phyloP scores from a whole-genome alignment of 2,888 invertebrate genomes.

The Tetheella fluctuosa region DNA sequence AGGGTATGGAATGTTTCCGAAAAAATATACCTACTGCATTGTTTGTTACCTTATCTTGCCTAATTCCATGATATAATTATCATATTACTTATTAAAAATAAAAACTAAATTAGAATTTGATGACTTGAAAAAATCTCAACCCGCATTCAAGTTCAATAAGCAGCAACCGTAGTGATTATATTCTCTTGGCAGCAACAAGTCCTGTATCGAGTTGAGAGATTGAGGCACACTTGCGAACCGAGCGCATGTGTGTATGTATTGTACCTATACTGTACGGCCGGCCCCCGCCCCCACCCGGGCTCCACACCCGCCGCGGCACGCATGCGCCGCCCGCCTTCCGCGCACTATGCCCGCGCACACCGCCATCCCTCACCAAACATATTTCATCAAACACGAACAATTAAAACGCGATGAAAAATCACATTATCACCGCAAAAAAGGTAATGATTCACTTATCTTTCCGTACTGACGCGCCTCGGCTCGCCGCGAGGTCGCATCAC shows the following conservation, averaged over 20 bases:
- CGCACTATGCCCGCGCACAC: slow-evolving; percentile 69
- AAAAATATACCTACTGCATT: no score
- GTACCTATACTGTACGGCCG: not conserved
- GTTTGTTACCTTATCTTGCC: no score
- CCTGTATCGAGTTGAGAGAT: no score
- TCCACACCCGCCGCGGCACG: slow-evolving; percentile 17
- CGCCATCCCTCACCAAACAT: slow-evolving; percentile 55
- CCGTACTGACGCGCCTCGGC: slow-evolving; percentile 26
- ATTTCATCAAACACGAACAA: slow-evolving; percentile 66
- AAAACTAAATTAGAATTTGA: no score
- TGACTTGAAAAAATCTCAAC: no score
- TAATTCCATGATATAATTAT: no score
- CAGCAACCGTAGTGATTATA: no score
- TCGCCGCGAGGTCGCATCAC: slow-evolving; percentile 31
- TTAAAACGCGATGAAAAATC: slow-evolving; percentile 72
- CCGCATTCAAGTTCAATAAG: no score
- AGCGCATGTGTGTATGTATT: not conserved
- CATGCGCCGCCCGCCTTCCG: slow-evolving; percentile 38
- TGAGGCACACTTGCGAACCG: not conserved
- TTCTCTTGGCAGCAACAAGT: slow-evolving; percentile 1
- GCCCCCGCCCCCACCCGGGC: not conserved
- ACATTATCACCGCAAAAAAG: slow-evolving; percentile 52
- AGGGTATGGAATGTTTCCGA: no score
- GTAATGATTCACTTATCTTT: slow-evolving; percentile 53
- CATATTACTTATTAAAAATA: no score